These are phyloP conservation scores for Eudemis profundana DNA, from an alignment of 2,888 invertebrate species.

Conservation along the genomic window DNA sequence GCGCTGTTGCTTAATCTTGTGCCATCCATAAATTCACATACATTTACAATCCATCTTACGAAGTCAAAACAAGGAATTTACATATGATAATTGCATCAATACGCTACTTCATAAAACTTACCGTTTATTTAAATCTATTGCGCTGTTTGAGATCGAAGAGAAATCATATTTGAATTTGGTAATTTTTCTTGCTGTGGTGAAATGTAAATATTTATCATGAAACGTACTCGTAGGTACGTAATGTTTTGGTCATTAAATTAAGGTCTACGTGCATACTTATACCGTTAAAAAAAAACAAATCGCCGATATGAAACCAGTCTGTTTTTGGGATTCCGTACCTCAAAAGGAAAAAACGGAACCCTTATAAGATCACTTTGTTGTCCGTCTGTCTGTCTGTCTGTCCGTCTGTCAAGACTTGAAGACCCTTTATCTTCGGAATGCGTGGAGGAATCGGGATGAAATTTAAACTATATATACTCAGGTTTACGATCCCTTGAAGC, in stretches of 20 bases:
- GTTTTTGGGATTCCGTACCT: too few relatives aligned
- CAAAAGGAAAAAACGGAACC: too few relatives aligned
- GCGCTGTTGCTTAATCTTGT: not conserved
- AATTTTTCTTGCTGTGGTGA: not conserved
- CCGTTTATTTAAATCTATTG: constrained; percentile 20
- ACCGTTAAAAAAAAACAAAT: too few relatives aligned
- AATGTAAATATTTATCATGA: not conserved
- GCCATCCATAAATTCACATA: not conserved
- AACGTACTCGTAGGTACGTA: not conserved
- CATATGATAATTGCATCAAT: constrained; percentile 39
- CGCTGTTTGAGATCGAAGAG: constrained; percentile 21
- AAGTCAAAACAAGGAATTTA: constrained; percentile 31
- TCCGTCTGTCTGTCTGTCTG: too few relatives aligned
- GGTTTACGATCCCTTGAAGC: too few relatives aligned
- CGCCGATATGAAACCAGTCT: too few relatives aligned
- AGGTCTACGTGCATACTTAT: too few relatives aligned
- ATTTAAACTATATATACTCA: too few relatives aligned
- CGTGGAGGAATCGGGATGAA: too few relatives aligned
- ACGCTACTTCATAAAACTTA: constrained; percentile 21
- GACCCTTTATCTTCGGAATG: too few relatives aligned
- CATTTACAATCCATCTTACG: constrained; percentile 11
- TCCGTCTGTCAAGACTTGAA: too few relatives aligned
- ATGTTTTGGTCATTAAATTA: constrained; percentile 10
- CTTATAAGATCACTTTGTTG: too few relatives aligned
- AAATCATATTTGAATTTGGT: constrained; percentile 21